These are phyloP conservation scores for Onychomys torridus DNA, from an alignment of 2,797 vertebrate species.

Conservation along the genomic window DNA sequence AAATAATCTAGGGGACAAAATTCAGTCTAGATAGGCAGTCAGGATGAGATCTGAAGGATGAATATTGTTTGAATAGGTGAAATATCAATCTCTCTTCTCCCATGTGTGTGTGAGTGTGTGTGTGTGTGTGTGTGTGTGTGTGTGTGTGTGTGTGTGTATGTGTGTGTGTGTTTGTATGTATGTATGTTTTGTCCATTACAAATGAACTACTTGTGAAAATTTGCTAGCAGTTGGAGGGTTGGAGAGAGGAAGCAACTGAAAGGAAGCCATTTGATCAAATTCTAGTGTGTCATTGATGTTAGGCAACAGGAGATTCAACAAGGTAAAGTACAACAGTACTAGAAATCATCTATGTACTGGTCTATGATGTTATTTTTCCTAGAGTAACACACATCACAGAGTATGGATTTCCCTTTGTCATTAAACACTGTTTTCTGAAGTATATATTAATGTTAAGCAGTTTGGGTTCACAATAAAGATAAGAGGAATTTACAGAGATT, in stretches of 20 bases:
- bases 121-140: neutral
- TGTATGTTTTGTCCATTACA: neutral
- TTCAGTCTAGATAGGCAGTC: neutral
- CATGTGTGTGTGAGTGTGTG: neutral
- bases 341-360: neutral
- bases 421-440: neutral
- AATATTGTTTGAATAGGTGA: neutral
- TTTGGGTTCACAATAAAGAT: neutral
- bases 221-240: neutral
- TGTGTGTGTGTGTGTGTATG: neutral
- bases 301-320: neutral
- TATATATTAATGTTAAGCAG: neutral
- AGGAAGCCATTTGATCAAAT: neutral
- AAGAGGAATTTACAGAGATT: neutral
- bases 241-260: neutral
- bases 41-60: neutral
- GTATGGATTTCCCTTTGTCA: neutral
- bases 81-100: neutral
- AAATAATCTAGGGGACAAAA: neutral
- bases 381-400: neutral
- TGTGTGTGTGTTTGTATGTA: neutral
- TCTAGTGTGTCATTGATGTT: neutral
- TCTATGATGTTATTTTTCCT: neutral
- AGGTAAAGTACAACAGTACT: neutral
- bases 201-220: constrained; percentile 19